Conservation (phyloP, 1,140 invertebrate species). For the Oreohelix idahoensis region DNA sequence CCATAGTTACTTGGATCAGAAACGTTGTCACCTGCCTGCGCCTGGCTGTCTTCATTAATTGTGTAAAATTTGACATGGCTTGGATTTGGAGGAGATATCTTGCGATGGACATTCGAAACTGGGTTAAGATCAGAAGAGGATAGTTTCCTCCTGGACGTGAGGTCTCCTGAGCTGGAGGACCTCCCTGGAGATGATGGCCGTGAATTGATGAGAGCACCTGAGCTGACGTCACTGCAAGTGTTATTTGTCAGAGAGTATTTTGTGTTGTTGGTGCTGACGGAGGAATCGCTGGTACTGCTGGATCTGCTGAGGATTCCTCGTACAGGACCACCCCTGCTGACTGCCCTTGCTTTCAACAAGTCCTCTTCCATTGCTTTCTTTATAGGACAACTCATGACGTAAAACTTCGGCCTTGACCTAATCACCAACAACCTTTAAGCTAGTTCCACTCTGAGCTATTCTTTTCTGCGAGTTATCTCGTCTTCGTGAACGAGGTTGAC, state of each 20-base stretch:
- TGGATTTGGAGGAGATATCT: background rate
- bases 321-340: background rate
- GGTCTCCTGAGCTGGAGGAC: background rate
- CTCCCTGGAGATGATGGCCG: background rate
- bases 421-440: too few species aligned
- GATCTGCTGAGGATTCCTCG: background rate
- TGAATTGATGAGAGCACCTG: background rate
- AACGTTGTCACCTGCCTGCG: background rate
- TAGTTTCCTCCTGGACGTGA: background rate
- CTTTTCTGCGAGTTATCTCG: too few species aligned
- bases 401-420: too few species aligned
- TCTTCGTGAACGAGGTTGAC: too few species aligned
- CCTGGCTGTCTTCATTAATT: background rate
- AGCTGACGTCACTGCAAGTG: background rate
- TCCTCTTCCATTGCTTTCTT: conserved; percentile 15
- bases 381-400: conserved; percentile 2
- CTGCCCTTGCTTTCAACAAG: background rate
- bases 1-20: conserved; percentile 10
- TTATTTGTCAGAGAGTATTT: background rate
- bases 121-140: background rate
- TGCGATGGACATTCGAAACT: background rate
- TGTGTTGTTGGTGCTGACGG: background rate
- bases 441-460: too few species aligned
- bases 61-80: conserved; percentile 19
- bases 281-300: background rate